These are phyloP conservation scores for Papilio xuthus DNA, from an alignment of 1,140 invertebrate genomes.

Conservation along the genomic window DNA sequence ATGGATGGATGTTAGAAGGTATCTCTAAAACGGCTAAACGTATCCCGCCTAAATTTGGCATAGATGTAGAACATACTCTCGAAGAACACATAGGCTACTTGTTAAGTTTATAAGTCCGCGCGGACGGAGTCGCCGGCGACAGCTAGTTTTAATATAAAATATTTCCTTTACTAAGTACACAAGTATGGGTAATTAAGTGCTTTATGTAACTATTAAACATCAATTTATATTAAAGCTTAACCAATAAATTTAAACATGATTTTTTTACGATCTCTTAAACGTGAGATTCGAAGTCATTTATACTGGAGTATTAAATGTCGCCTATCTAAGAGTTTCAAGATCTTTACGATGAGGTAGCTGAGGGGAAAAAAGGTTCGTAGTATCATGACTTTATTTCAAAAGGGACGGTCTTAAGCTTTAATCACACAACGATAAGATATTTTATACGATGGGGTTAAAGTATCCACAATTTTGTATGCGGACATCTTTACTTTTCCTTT, in stretches of 20 bases:
- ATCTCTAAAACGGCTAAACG: too few species aligned
- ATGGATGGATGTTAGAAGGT: too few species aligned
- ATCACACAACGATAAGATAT: conserved; percentile 5
- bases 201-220: conserved; percentile 20
- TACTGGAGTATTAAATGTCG: conserved; percentile 56
- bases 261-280: conserved; percentile 41
- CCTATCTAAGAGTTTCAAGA: conserved; percentile 51
- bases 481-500: background rate
- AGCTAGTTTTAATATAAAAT: too few species aligned
- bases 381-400: conserved; percentile 49
- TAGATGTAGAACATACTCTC: too few species aligned
- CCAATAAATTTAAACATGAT: conserved; percentile 41
- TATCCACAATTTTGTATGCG: background rate
- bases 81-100: too few species aligned
- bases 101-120: too few species aligned
- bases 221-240: conserved; percentile 41
- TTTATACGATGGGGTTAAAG: background rate
- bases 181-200: conserved; percentile 9
- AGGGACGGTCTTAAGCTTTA: conserved; percentile 28
- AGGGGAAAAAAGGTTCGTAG: conserved; percentile 46
- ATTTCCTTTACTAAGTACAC: conserved; percentile 19
- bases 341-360: conserved; percentile 46
- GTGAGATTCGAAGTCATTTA: conserved; percentile 47
- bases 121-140: too few species aligned
- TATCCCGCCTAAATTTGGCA: too few species aligned